Base-by-base conservation (phyloP, 2,888 invertebrate genomes). In the Pterostichus madidus region DNA sequence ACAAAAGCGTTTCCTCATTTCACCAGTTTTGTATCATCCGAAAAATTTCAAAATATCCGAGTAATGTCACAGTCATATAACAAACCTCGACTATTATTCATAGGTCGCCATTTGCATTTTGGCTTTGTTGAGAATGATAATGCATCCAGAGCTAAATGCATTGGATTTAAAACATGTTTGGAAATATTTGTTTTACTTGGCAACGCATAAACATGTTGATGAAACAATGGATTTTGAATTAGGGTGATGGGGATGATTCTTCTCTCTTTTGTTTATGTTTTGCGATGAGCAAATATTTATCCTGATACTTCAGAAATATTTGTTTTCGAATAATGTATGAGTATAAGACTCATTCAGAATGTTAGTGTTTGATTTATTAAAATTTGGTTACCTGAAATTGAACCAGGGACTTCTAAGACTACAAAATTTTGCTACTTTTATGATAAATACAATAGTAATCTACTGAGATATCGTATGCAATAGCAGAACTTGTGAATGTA, bases 121-220 rank as follows among this genome's bases (percentile, higher is more conserved):
- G n/a, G 49, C 75, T 73, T 75, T 75, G 75, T 24, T 35, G 35
- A n/a, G 8, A 31, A 75, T 49, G 49, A 46, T 75, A 52, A 49
- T 75, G 75, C 75, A 52, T 17, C 64, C 15, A 49, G 0, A 52
- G 75, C 13, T 52, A 75, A 75, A 46, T 75, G 52, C 46, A 75
- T 75, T 13, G 75, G 52, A 52, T 52, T 32, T 75, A 24, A 75
- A 75, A 75, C 49, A 75, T 49, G 52, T 75, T 75, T 13, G 75
- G 52, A 75, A 75, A 75, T 49, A 75, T 75, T 75, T 71, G 71
- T 71, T 75, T 75, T 75, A 24, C 31, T 75, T 31, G 24, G 6
- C 5, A 71, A 44, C 75, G 31, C 52, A 75, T 52, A 44, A 49
- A 75, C 52, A 75, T 49, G 11, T 52, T 49, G 11, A 75, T 35